Base-by-base conservation (phyloP, 2,888 invertebrate genomes). In the Pherbina coryleti region DNA sequence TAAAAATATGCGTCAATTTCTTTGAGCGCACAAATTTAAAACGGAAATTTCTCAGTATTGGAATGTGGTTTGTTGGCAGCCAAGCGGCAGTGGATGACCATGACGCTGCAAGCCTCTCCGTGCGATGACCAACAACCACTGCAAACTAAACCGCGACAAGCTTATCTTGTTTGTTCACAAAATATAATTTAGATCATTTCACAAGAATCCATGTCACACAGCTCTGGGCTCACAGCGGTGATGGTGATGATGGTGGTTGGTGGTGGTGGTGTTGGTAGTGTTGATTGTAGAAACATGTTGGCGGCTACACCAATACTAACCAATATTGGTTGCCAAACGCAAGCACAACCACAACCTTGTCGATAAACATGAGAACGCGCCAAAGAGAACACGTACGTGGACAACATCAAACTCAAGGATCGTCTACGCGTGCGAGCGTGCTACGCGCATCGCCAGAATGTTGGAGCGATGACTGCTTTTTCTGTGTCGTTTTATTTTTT, bases 141-240 rank as follows among this genome's bases (percentile, higher is more conserved):
- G 17, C 57, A 34, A 34, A n/a, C 11, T 11, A 31, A 64, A 57
- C 22, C 67, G 19, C 44, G 7, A n/a, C 66, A 49, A 51, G 66
- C 64, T 31, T 31, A 75, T 67, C 75, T 34, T 34, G 66, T 67
- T 67, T 53, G 31, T 66, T 66, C 67, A 62, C 55, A 53, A 67
- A 74, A 75, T 34, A 25, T 55, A 75, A 75, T 77, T 77, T 72
- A 34, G 77, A 64, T 64, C 64, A 72, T 55, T 77, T 77, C 72
- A 19, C 51, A 34, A 37, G 77, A 77, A 77, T 77, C 53, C 77
- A 71, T 77, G 77, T 64, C 72, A 77, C 72, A 66, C 14, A 11
- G 44, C 44, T 44, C 14, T 44, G 14, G 11, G 44, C 44, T 44
- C 3, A 11, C 44, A 44, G 44, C 11, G 44, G 44, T 14, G 44